These are phyloP conservation scores for Rhinogobio ventralis DNA, from an alignment of 2,797 vertebrate species.

Conservation along the genomic window DNA sequence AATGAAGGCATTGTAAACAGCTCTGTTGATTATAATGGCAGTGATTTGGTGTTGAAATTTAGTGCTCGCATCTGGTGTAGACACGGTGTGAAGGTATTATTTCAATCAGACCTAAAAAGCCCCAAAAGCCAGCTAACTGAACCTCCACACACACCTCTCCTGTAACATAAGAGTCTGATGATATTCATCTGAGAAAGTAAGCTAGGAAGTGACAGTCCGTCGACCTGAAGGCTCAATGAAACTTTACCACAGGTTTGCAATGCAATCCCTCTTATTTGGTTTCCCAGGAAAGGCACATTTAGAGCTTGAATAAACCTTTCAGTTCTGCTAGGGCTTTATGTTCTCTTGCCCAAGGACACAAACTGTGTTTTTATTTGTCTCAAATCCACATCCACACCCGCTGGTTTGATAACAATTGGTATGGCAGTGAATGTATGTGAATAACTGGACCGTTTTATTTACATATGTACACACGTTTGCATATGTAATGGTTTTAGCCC, in stretches of 20 bases:
- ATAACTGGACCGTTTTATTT: conserved; percentile 73
- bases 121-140: not conserved
- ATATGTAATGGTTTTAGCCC: conserved; percentile 81
- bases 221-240: conserved; percentile 12
- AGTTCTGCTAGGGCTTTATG: conserved; percentile 6
- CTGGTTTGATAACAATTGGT: conserved; percentile 54
- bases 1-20: not conserved
- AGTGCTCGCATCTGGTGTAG: not conserved
- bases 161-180: conserved; percentile 48
- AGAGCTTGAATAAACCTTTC: conserved; percentile 29
- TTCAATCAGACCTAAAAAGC: not conserved
- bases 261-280: conserved; percentile 41
- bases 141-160: conserved; percentile 9
- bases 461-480: conserved; percentile 74
- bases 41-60: not conserved
- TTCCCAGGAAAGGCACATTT: conserved; percentile 33
- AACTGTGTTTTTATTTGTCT: conserved; percentile 62
- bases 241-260: conserved; percentile 41
- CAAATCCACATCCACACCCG: conserved; percentile 68
- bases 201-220: conserved; percentile 21
- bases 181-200: conserved; percentile 42
- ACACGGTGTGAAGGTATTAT: not conserved
- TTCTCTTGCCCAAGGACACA: conserved; percentile 19
- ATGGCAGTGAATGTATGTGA: conserved; percentile 74
- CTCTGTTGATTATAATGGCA: conserved; percentile 6